A percentile compares a stretch with the other conserved stretches of the same genome.
Evolutionary conservation across 2,888 invertebrate genomes (phyloP).

Genomic region (Carterocephalus palaemon): DNA sequence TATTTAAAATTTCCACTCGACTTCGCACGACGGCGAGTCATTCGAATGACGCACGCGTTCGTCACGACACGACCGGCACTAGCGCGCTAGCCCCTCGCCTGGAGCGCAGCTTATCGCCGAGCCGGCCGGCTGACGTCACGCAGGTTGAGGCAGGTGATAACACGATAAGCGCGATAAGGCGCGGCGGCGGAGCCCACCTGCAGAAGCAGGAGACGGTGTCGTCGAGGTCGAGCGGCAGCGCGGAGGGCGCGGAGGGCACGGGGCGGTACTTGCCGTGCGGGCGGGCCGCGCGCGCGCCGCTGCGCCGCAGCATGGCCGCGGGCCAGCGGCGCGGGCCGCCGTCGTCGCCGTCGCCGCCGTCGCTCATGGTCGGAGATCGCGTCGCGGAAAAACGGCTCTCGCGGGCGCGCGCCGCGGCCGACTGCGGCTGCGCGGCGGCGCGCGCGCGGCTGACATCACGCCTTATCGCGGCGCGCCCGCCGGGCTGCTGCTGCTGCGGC

Average conservation of each 20-base stretch:
- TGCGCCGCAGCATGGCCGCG: conserved; percentile 58
- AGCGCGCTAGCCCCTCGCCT: not conserved
- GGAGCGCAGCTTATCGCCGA: conserved; percentile 28
- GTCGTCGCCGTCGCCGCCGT: conserved; percentile 37
- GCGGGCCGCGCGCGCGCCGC: conserved; percentile 59
- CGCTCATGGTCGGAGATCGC: conserved; percentile 41
- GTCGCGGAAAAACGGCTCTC: conserved; percentile 22
- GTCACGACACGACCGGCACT: no score
- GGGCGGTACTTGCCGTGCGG: conserved; percentile 67
- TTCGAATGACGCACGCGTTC: no score
- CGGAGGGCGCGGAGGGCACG: conserved; percentile 46
- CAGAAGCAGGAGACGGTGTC: conserved; percentile 89
- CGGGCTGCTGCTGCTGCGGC: conserved; percentile 44
- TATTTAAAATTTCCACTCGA: no score
- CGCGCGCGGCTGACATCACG: conserved; percentile 37
- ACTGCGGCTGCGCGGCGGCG: conserved; percentile 27
- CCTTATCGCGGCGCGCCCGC: conserved; percentile 42
- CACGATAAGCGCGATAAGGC: conserved; percentile 44
- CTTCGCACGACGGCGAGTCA: no score
- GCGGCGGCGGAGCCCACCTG: conserved; percentile 77
- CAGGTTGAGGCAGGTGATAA: conserved; percentile 54
- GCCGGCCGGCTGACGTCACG: conserved; percentile 63
- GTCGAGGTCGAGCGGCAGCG: conserved; percentile 80
- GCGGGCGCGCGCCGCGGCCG: conserved; percentile 30
- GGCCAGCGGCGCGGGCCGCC: conserved; percentile 54